phyloP scores from a whole-genome alignment of 2,797 vertebrate species.

The Mareca penelope region DNA sequence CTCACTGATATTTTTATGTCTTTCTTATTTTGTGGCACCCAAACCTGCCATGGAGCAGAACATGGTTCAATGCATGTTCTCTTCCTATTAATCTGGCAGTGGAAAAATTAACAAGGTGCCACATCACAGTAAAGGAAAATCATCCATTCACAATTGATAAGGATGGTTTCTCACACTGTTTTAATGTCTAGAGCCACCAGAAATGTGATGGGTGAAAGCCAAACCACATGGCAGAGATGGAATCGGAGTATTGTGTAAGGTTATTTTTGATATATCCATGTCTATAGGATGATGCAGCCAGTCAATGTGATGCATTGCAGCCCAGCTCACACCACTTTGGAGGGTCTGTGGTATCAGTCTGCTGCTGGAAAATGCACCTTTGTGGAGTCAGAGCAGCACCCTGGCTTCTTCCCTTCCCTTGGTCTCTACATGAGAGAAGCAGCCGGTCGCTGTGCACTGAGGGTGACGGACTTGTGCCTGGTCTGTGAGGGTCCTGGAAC shows the following conservation, averaged over 20 bases:
- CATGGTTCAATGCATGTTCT: neutral
- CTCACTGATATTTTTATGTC: no score
- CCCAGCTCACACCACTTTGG: neutral
- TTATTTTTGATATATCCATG: neutral
- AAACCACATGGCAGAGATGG: neutral
- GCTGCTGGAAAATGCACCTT: neutral
- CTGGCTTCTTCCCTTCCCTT: neutral
- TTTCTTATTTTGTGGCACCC: no score
- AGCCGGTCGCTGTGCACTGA: neutral
- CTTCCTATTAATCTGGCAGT: neutral
- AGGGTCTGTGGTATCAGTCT: neutral
- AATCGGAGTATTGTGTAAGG: neutral
- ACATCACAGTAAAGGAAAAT: neutral
- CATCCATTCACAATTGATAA: neutral
- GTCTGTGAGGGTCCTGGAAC: neutral
- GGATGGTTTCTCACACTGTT: neutral
- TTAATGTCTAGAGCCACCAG: neutral
- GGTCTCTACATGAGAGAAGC: neutral
- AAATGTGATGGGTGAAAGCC: neutral
- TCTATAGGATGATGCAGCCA: neutral
- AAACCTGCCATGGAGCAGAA: no score
- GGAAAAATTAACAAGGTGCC: neutral
- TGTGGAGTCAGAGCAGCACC: neutral
- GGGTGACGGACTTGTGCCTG: neutral
- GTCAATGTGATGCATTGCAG: neutral